These are phyloP conservation scores for Parauchenoglanis punctatus DNA, from an alignment of 2,797 vertebrate species.

Conservation along the genomic window DNA sequence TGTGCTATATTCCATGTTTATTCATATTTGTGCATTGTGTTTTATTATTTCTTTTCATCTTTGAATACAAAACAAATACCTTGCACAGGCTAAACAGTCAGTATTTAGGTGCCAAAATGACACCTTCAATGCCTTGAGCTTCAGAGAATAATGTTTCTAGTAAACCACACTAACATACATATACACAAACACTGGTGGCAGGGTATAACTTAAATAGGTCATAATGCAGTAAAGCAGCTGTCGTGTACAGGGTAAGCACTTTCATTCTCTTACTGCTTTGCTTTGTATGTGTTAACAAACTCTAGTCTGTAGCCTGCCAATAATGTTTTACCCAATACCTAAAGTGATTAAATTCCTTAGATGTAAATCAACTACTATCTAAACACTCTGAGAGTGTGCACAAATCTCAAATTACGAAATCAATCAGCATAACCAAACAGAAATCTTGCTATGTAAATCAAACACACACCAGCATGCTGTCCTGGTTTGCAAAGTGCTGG, in stretches of 20 bases:
- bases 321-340: slow-evolving; percentile 17
- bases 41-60: background rate
- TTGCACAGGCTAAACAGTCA: background rate
- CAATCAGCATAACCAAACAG: slow-evolving; percentile 27
- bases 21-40: background rate
- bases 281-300: background rate
- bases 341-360: background rate
- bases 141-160: background rate
- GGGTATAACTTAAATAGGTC: background rate
- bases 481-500: slow-evolving; percentile 8
- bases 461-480: slow-evolving; percentile 24
- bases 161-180: background rate
- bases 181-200: background rate
- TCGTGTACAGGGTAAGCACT: background rate
- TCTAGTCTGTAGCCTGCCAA: background rate
- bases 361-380: slow-evolving; percentile 31
- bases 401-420: slow-evolving; percentile 24
- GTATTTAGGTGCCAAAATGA: background rate
- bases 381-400: background rate
- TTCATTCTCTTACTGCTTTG: background rate
- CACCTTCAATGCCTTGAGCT: background rate
- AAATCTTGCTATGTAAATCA: slow-evolving; percentile 32
- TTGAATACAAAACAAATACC: background rate
- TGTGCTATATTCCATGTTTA: background rate
- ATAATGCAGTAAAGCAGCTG: too few species aligned